These are phyloP conservation scores for Bufotes viridis DNA, from an alignment of 2,797 vertebrate species.

Conservation along the genomic window DNA sequence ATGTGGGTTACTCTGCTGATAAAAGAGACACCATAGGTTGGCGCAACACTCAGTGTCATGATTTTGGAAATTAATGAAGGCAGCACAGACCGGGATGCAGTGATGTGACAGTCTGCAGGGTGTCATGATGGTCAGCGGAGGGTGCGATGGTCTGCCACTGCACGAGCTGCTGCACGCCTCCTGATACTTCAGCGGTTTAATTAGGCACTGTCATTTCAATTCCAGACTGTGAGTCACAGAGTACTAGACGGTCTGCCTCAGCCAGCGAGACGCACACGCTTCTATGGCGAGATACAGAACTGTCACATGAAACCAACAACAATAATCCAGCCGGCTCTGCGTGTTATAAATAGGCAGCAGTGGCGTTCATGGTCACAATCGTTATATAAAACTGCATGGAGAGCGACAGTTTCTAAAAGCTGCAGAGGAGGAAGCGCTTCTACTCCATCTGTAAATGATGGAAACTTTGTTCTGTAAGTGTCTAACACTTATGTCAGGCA, in stretches of 20 bases:
- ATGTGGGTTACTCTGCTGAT: background rate
- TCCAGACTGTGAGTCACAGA: conserved; percentile 66
- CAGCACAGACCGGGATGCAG: background rate
- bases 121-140: background rate
- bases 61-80: background rate
- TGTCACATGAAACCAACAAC: conserved; percentile 33
- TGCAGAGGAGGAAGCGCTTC: background rate
- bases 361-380: background rate
- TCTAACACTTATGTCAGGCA: background rate
- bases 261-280: conserved; percentile 7
- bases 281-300: background rate
- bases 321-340: background rate
- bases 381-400: background rate
- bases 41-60: background rate
- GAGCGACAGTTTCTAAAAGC: background rate
- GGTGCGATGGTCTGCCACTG: background rate
- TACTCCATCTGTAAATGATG: background rate
- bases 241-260: conserved; percentile 26
- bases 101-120: background rate
- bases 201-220: conserved; percentile 66
- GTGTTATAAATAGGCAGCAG: conserved; percentile 17
- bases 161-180: background rate
- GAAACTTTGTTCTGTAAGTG: background rate
- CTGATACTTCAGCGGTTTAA: conserved; percentile 70
- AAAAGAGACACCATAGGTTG: background rate